Base-by-base conservation (phyloP, 1,140 invertebrate species). In the Drosophila leontia region DNA sequence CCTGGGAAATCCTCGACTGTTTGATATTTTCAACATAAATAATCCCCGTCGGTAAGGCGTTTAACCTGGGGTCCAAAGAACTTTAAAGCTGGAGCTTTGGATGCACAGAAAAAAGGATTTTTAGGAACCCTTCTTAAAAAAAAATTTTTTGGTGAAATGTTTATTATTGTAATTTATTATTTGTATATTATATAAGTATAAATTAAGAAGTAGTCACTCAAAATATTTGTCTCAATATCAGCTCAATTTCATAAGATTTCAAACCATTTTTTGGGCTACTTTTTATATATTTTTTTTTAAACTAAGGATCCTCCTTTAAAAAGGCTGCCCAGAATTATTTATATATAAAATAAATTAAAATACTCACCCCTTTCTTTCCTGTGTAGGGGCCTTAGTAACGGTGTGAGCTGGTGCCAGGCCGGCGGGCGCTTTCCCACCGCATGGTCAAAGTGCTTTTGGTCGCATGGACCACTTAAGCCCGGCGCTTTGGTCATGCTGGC, bases 361-460 rank as follows among this genome's bases (percentile, higher is more conserved):
- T 7, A 13, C 12, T 15, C 3, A 47, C 12, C 3, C 12, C 12
- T 47, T 47, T 32, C 7, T 19, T 47, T 7, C 15, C 35, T 4
- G 29, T 67, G 61, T 51, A 65, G 37, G 15, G 9, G n/a, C 6
- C 8, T 12, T 12, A 26, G 9, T 17, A 11, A 8, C 32, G 8
- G 4, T 23, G 42, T 12, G n/a, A 17, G 19, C 23, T 53, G 55
- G 6, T 15, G 37, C 3, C 17, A 8, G 26, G 13, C 41, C 37
- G 12, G 35, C 19, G 11, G 74, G 50, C 19, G 48, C 37, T 56
- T 41, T 26, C 32, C 63, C 72, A 83, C 80, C 69, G 64, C 80
- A 83, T 81, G 84, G 85, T 88, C 84, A 90, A 90, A 88, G 84
- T 88, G 84, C 84, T 88, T 88, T 88, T 90, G 85, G 84, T 84